A percentile compares a stretch with the other conserved stretches of the same genome.
Conservation (phyloP, 2,797 vertebrate species). For the Smutsia temminckii region DNA sequence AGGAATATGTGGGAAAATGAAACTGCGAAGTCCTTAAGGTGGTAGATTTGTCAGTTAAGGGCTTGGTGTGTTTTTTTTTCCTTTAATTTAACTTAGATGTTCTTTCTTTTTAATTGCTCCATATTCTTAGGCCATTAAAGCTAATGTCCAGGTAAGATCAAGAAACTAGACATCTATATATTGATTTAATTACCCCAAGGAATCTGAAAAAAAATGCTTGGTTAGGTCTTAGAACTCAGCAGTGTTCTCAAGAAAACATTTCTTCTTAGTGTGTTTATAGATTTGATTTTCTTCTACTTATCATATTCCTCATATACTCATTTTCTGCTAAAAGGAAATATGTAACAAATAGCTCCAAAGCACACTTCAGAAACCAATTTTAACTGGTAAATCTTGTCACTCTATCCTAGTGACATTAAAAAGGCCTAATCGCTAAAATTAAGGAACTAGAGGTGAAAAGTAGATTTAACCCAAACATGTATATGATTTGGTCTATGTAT, state of each 20-base stretch:
- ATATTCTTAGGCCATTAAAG: not conserved
- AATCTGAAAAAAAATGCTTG: slow-evolving; percentile 41
- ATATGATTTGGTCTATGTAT: not conserved
- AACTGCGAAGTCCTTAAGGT: not conserved
- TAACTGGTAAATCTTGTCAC: not conserved
- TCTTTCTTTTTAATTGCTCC: not conserved
- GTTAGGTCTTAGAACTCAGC: slow-evolving; percentile 45
- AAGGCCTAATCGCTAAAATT: not conserved
- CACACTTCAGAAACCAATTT: not conserved
- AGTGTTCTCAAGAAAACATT: slow-evolving; percentile 19
- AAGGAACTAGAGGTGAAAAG: not conserved
- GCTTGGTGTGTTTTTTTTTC: not conserved
- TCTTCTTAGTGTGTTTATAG: slow-evolving; percentile 21
- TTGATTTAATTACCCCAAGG: slow-evolving; percentile 23
- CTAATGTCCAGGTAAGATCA: not conserved
- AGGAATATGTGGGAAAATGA: not conserved
- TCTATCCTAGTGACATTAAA: not conserved
- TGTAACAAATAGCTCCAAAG: not conserved
- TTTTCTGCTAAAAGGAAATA: not conserved
- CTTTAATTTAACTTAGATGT: not conserved
- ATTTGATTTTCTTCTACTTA: not conserved
- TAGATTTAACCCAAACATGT: not conserved
- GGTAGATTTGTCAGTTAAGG: not conserved
- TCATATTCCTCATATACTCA: not conserved
- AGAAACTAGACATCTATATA: slow-evolving; percentile 30